Base-by-base conservation (phyloP, 2,888 invertebrate species). In the Pyrgus malvae region DNA sequence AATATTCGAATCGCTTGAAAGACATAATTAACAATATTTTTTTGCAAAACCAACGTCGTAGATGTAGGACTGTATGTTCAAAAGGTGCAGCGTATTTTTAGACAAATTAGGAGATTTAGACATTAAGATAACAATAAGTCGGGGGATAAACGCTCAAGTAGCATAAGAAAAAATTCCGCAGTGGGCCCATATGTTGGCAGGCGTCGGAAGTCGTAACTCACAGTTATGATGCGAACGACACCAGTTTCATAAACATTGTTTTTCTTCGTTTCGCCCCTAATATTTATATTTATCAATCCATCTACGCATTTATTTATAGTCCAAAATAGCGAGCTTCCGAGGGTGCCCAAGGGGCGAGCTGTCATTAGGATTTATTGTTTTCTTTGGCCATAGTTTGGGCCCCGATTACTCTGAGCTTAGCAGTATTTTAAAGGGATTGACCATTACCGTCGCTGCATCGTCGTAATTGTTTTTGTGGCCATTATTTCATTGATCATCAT, bases 261-360 rank as follows among this genome's bases (percentile, higher is more conserved):
- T 89, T 89, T 89, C 88, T 88, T 85, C 81, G 75, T 88, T 88
- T 88, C 87, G 87, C 86, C 89, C 89, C 89, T 82, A 86, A 88
- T 90, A 89, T 90, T 90, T 90, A 88, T 90, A 89, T 90, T 90
- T 89, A 90, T 90, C 89, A 90, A 89, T 89, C 84, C 87, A 89
- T 90, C 89, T 90, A 88, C 87, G 85, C 87, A 88, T 89, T 89
- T 89, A 88, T 88, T 87, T 90, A 87, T 89, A 89, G 88, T 84
- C 75, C 74, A 81, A 83, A 89, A 88, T 87, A 86, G 88, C 86
- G 81, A 83, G 81, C 83, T 80, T 83, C 82, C 76, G 79, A 86
- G 88, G 88, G 88, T 82, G 82, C 84, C 83, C 83, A 70, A 68
- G 84, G 83, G 84, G 81, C 76, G 73, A 72, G 73, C 82, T 78